Conservation (phyloP, 1,140 invertebrate genomes). For the honey bee (Apis mellifera) region Amel_HAv3.1 CM009931.2:1591501-1592000, state of each 20-base stretch:
- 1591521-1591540: too few species aligned
- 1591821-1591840: neutral
- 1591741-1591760: slow-evolving; percentile 10
- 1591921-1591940: too few species aligned
- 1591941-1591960: too few species aligned
- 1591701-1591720: neutral
- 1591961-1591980: too few species aligned
- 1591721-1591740: neutral
- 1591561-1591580: neutral
- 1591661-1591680: neutral
- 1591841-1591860: slow-evolving; percentile 30
- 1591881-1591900: slow-evolving; percentile 7
- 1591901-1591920: neutral
- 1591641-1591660: slow-evolving; percentile 30
- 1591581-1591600: slow-evolving; percentile 26
- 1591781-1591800: slow-evolving; percentile 37
- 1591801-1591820: slow-evolving; percentile 39
- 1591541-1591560: too few species aligned
- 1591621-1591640: slow-evolving; percentile 39
- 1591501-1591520: too few species aligned
- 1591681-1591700: neutral
- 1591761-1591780: slow-evolving; percentile 25
- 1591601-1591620: neutral
- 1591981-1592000: too few species aligned
- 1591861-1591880: slow-evolving; percentile 7